phyloP scores from a whole-genome alignment of 2,888 invertebrate genomes.

The Pediacus dermestoides region DNA sequence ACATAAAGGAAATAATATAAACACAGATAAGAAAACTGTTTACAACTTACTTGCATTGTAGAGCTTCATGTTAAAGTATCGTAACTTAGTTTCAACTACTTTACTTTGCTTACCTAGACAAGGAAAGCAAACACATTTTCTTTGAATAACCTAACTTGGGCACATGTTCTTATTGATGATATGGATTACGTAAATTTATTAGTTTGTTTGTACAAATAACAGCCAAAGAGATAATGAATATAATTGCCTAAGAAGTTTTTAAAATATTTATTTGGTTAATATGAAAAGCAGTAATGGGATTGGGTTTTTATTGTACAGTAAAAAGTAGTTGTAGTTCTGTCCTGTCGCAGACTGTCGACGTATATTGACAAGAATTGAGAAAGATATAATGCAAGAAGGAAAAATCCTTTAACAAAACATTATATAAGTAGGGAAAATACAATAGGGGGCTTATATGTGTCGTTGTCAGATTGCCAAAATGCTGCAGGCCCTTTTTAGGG shows the following conservation, averaged over 20 bases:
- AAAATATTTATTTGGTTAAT: neutral
- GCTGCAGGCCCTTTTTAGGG: conserved; percentile 7
- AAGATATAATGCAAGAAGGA: too few relatives aligned
- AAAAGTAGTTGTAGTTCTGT: too few relatives aligned
- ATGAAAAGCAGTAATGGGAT: neutral
- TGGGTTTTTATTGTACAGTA: neutral
- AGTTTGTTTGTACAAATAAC: too few relatives aligned
- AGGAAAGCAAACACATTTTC: neutral
- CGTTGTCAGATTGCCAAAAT: conserved; percentile 7
- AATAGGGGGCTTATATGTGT: conserved; percentile 1
- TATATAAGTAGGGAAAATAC: too few relatives aligned
- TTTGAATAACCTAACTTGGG: too few relatives aligned
- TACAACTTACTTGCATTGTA: conserved; percentile 20
- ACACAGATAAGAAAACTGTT: conserved; percentile 14
- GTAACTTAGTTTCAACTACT: neutral
- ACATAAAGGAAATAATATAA: neutral
- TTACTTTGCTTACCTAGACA: neutral
- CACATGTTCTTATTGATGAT: too few relatives aligned
- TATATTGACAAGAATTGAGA: too few relatives aligned
- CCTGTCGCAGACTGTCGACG: too few relatives aligned
- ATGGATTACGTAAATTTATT: too few relatives aligned
- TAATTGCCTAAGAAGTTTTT: too few relatives aligned
- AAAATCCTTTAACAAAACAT: too few relatives aligned
- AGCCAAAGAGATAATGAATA: too few relatives aligned
- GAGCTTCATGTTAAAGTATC: conserved; percentile 13